Base-by-base conservation (phyloP, 1,140 invertebrate species). In the Pantala flavescens region DNA sequence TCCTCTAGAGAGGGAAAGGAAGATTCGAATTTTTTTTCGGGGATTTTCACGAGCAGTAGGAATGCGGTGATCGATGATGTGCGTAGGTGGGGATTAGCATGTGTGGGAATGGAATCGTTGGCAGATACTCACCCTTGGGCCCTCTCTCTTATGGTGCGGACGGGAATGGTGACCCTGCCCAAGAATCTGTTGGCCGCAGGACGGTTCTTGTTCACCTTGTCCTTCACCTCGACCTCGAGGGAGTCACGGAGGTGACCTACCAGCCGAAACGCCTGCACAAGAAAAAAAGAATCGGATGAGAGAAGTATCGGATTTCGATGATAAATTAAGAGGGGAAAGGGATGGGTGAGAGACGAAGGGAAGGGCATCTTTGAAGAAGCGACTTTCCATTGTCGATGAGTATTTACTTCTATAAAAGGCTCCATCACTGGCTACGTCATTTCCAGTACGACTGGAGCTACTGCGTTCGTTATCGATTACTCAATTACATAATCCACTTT, bases 161-260 rank as follows among this genome's bases (percentile, higher is more conserved):
- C 81, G 24, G 83, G 80, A 12, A 86, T 76, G 11, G 80, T 79
- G 42, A 83, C 78, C 76, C 82, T 82, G 36, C 85, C 85, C 11
- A 86, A 79, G 77, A 85, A 85, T 19, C 85, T 79, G 75, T 81
- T 84, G 72, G 85, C 83, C 7, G 83, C 83, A 0, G 85, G 85
- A 21, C 84, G 80, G 78, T 83, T 85, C 76, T 85, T 85, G 9
- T 82, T 81, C 81, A 86, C 85, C 77, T 85, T 85, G 77, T 86
- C 84, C 77, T 86, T 86, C 55, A 86, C 80, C 78, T 86, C 84
- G 77, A 86, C 81, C 73, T 85, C 84, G 24, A 86, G 74, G 14
- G 84, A 78, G 79, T 86, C 85, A 21, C 81, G 79, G 7, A 82
- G 78, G 74, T 82, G 79, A 9, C 80, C 82, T 49, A 83, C 79